phyloP scores from a whole-genome alignment of 2,888 invertebrate species.

The Calephelis perditalis region DNA sequence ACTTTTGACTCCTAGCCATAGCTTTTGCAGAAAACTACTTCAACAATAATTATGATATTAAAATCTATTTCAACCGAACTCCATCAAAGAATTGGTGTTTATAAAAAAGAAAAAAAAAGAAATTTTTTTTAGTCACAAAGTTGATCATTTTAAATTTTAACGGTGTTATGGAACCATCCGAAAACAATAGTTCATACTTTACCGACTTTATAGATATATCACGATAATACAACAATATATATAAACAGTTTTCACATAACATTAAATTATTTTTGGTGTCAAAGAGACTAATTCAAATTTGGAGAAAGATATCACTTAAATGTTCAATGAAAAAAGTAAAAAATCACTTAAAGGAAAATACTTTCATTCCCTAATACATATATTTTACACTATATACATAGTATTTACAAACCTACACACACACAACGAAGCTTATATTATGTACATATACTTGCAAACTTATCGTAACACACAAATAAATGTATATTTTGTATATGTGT shows the following conservation, averaged over 20 bases:
- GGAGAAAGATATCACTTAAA: constrained; percentile 39
- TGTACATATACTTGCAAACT: constrained; percentile 15
- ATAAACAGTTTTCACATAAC: constrained; percentile 35
- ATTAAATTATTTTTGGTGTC: constrained; percentile 49
- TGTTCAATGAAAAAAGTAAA: constrained; percentile 41
- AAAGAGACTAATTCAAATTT: constrained; percentile 47
- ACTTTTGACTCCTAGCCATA: too few relatives aligned
- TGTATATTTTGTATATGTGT: constrained; percentile 8
- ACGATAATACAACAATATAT: constrained; percentile 33
- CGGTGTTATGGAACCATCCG: too few relatives aligned
- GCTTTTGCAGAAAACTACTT: too few relatives aligned
- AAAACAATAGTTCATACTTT: too few relatives aligned
- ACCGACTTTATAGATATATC: constrained; percentile 2
- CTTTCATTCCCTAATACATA: constrained; percentile 42
- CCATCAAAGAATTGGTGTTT: too few relatives aligned
- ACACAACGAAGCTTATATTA: constrained; percentile 18
- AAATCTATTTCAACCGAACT: neutral
- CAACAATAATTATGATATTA: neutral
- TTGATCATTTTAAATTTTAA: too few relatives aligned
- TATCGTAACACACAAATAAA: constrained; percentile 14
- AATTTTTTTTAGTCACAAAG: neutral
- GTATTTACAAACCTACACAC: constrained; percentile 18
- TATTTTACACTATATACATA: constrained; percentile 30
- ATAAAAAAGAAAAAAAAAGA: neutral
- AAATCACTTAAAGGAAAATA: constrained; percentile 45